These are phyloP conservation scores for Halesus radiatus DNA, from an alignment of 1,140 invertebrate genomes.

Conservation along the genomic window DNA sequence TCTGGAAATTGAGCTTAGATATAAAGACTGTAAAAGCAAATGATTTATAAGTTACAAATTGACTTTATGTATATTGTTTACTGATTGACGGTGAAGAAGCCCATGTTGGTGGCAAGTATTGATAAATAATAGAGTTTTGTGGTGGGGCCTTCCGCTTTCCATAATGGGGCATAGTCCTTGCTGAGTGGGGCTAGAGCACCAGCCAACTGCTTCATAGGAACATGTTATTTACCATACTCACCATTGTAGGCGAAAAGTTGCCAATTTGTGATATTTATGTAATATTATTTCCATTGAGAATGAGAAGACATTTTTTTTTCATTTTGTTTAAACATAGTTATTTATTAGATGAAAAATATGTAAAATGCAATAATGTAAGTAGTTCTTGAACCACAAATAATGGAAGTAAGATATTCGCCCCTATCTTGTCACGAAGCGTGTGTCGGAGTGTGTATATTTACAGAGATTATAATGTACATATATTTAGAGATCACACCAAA, in stretches of 20 bases:
- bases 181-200: background rate
- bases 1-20: conserved; percentile 50
- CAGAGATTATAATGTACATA: conserved; percentile 31
- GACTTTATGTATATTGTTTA: conserved; percentile 25
- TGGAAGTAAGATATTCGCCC: conserved; percentile 28
- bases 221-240: conserved; percentile 15
- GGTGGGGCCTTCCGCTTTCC: background rate
- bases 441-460: conserved; percentile 40
- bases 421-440: conserved; percentile 38
- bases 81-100: background rate
- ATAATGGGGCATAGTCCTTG: background rate
- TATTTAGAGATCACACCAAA: conserved; percentile 43
- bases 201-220: background rate
- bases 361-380: conserved; percentile 53
- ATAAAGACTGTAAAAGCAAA: conserved; percentile 49
- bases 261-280: conserved; percentile 54
- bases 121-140: conserved; percentile 9
- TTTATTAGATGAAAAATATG: conserved; percentile 51
- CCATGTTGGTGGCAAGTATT: conserved; percentile 9
- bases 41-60: conserved; percentile 3
- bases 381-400: conserved; percentile 38
- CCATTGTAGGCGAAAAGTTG: conserved; percentile 24
- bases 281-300: conserved; percentile 47
- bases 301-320: conserved; percentile 46
- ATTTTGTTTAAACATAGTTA: conserved; percentile 44